These are phyloP conservation scores for Bursaphelenchus okinawaensis DNA, from an alignment of 2,888 invertebrate genomes.

Conservation along the genomic window DNA sequence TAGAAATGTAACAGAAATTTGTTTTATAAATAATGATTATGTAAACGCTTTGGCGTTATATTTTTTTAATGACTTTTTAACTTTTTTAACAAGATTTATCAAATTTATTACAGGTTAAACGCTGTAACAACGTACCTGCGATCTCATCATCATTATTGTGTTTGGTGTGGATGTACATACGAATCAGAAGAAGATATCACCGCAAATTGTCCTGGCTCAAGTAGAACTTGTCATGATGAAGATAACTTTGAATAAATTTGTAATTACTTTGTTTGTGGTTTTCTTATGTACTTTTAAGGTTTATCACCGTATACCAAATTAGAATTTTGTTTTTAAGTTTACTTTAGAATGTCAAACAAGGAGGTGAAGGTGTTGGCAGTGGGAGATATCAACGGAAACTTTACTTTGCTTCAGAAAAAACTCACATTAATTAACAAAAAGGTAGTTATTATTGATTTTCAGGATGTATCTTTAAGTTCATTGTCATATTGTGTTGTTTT, in stretches of 20 bases:
- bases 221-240: conserved; percentile 42
- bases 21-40: no score
- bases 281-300: conserved; percentile 4
- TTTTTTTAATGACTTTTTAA: background rate
- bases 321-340: conserved; percentile 21
- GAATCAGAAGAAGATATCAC: conserved; percentile 33
- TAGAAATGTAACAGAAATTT: no score
- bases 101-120: conserved; percentile 32
- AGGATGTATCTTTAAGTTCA: no score
- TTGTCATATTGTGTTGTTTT: background rate
- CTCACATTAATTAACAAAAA: conserved; percentile 41
- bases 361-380: conserved; percentile 43
- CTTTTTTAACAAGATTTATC: no score
- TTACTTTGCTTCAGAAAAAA: conserved; percentile 43
- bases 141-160: conserved; percentile 41
- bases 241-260: background rate
- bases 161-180: conserved; percentile 49
- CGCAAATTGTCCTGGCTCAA: conserved; percentile 39
- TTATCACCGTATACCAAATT: background rate
- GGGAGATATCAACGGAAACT: conserved; percentile 55
- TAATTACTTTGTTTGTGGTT: conserved; percentile 3
- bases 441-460: conserved; percentile 25
- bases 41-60: no score
- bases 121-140: conserved; percentile 37
- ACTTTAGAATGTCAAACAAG: conserved; percentile 11